Evolutionary conservation across 2,888 invertebrate genomes (phyloP).

Genomic region (Protula sp.): DNA sequence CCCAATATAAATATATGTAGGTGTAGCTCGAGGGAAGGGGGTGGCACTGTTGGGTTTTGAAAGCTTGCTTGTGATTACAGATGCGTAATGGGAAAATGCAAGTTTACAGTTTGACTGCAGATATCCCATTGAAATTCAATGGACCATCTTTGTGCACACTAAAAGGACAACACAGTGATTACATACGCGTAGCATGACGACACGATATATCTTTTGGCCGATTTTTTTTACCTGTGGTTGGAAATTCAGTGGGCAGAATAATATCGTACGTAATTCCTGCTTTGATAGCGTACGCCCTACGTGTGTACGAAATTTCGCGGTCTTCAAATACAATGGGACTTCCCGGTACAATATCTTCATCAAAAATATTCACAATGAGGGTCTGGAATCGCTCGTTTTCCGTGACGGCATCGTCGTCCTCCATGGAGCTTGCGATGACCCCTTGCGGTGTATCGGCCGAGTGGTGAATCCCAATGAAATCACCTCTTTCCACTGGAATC

Average conservation of each 20-base stretch:
- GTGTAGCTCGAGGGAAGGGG: too few species aligned
- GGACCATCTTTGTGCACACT: too few species aligned
- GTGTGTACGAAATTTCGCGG: not conserved
- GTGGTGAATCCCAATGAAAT: slow-evolving; percentile 48
- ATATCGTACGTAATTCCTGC: slow-evolving; percentile 5
- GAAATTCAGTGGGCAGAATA: too few species aligned
- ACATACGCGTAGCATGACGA: too few species aligned
- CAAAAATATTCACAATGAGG: slow-evolving; percentile 33
- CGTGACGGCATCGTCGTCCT: slow-evolving; percentile 26
- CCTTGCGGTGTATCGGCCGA: slow-evolving; percentile 28
- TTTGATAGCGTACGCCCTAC: slow-evolving; percentile 31
- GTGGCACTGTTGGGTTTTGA: too few species aligned
- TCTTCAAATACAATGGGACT: slow-evolving; percentile 23
- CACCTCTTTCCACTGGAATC: slow-evolving; percentile 36
- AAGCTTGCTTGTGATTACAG: too few species aligned
- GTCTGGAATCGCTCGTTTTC: slow-evolving; percentile 35
- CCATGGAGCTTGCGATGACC: slow-evolving; percentile 34
- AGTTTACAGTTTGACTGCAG: too few species aligned
- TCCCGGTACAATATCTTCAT: slow-evolving; percentile 31
- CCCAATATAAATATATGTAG: too few species aligned
- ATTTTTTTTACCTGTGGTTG: not conserved
- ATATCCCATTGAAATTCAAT: too few species aligned
- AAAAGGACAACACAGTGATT: too few species aligned
- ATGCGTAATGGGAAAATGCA: too few species aligned
- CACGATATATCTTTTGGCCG: too few species aligned